A percentile compares a stretch with the other conserved stretches of the same genome.
phyloP scores from a whole-genome alignment of 2,797 vertebrate species.

The Pseudochromis fuscus region DNA sequence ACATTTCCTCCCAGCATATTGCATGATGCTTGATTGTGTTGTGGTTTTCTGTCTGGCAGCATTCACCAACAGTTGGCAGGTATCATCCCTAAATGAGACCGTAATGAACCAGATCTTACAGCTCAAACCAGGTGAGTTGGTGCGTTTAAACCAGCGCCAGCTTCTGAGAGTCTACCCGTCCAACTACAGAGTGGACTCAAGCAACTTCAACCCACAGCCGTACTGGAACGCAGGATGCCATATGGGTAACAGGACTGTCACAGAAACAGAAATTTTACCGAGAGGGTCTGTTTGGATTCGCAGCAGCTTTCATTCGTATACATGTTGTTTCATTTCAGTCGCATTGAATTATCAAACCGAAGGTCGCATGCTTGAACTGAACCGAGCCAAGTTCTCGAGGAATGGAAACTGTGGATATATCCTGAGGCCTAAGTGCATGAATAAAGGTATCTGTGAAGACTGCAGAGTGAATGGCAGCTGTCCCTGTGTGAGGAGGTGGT shows the following conservation, averaged over 20 bases:
- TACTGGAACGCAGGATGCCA: slow-evolving; percentile 98
- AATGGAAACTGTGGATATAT: slow-evolving; percentile 96
- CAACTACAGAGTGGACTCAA: slow-evolving; percentile 95
- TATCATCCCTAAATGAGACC: slow-evolving; percentile 96
- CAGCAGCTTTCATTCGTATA: slow-evolving; percentile 9
- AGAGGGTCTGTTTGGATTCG: neutral
- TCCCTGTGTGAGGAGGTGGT: neutral
- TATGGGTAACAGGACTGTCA: slow-evolving; percentile 85
- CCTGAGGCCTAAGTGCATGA: slow-evolving; percentile 93
- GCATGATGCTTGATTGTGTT: neutral
- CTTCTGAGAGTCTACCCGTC: slow-evolving; percentile 94
- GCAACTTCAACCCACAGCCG: slow-evolving; percentile 96
- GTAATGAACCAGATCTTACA: slow-evolving; percentile 94
- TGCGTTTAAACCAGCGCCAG: slow-evolving; percentile 95
- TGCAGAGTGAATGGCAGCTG: neutral
- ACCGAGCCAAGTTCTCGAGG: slow-evolving; percentile 92
- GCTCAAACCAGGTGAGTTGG: slow-evolving; percentile 89
- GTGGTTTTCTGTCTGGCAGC: slow-evolving; percentile 75
- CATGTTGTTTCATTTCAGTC: slow-evolving; percentile 78
- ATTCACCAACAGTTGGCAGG: slow-evolving; percentile 91
- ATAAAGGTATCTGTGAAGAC: slow-evolving; percentile 85
- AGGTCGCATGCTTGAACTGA: slow-evolving; percentile 94
- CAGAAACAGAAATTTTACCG: neutral
- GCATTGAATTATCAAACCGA: slow-evolving; percentile 97
- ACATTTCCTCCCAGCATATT: neutral